Evolutionary conservation across 2,888 invertebrate species (phyloP).

Genomic region (Leptinotarsa haldemani): DNA sequence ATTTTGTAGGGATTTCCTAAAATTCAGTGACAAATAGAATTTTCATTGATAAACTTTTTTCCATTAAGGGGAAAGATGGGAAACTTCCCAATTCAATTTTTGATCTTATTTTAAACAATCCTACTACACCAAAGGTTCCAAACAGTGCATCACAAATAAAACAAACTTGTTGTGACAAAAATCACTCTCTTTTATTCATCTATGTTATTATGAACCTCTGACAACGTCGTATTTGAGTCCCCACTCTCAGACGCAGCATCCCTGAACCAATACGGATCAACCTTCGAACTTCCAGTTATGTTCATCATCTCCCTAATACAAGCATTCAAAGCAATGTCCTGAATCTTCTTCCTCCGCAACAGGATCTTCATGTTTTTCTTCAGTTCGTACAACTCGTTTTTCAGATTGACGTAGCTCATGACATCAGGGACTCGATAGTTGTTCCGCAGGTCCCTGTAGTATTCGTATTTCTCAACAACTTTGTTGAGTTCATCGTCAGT

Average conservation of each 20-base stretch:
- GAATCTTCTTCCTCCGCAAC: slow-evolving; percentile 53
- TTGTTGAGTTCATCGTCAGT: slow-evolving; percentile 65
- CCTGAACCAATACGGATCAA: slow-evolving; percentile 48
- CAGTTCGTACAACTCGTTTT: slow-evolving; percentile 62
- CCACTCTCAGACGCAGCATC: slow-evolving; percentile 34
- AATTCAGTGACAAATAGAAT: no score
- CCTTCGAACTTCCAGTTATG: slow-evolving; percentile 44
- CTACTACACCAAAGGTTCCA: no score
- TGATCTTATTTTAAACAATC: no score
- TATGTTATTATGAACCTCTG: neutral
- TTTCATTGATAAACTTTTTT: no score
- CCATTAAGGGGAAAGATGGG: no score
- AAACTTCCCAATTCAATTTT: no score
- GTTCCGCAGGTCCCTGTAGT: slow-evolving; percentile 59
- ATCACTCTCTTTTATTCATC: neutral
- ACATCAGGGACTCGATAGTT: slow-evolving; percentile 67
- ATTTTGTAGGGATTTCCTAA: no score
- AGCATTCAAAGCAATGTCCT: slow-evolving; percentile 56
- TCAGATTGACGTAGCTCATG: slow-evolving; percentile 70
- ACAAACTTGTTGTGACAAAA: neutral
- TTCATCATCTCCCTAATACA: slow-evolving; percentile 58
- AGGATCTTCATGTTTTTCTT: slow-evolving; percentile 56
- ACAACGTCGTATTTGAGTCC: slow-evolving; percentile 9
- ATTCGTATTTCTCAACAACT: slow-evolving; percentile 59
- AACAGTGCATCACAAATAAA: no score